Conservation (phyloP, 2,113 vertebrate species). For the Xenopus laevis region DNA sequence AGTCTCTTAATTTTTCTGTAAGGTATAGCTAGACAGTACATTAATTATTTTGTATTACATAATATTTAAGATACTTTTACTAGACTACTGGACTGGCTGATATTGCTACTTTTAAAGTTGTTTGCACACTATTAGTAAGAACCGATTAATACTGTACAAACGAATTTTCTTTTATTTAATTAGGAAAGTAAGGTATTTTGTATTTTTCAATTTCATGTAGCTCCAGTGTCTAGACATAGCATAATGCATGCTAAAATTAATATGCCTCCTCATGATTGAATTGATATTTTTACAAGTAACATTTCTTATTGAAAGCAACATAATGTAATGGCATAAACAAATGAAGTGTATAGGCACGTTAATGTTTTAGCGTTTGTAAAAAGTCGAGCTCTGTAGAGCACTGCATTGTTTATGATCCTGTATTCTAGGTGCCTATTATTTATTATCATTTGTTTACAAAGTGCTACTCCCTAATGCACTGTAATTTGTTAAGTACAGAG, state of each 20-base stretch:
- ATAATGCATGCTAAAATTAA: conserved; percentile 14
- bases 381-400: not conserved
- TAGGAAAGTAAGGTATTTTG: conserved; percentile 34
- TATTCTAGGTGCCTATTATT: not conserved
- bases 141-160: conserved; percentile 27
- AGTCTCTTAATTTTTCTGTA: too few relatives aligned
- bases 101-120: conserved; percentile 22
- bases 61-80: conserved; percentile 33
- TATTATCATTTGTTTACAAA: too few relatives aligned
- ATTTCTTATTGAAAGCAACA: conserved; percentile 8
- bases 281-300: not conserved
- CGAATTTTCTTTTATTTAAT: conserved; percentile 38
- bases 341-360: not conserved
- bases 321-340: not conserved
- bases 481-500: too few relatives aligned
- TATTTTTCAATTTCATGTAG: conserved; percentile 30
- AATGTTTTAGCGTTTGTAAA: conserved; percentile 3
- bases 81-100: conserved; percentile 22
- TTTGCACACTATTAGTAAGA: conserved; percentile 34
- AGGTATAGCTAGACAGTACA: too few relatives aligned
- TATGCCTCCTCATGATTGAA: conserved; percentile 9
- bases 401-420: not conserved
- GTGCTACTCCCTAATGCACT: too few relatives aligned
- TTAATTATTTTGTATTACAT: not conserved
- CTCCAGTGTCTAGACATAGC: conserved; percentile 25